These are phyloP conservation scores for Coregonus suidteri DNA, from an alignment of 2,797 vertebrate genomes.

Conservation along the genomic window DNA sequence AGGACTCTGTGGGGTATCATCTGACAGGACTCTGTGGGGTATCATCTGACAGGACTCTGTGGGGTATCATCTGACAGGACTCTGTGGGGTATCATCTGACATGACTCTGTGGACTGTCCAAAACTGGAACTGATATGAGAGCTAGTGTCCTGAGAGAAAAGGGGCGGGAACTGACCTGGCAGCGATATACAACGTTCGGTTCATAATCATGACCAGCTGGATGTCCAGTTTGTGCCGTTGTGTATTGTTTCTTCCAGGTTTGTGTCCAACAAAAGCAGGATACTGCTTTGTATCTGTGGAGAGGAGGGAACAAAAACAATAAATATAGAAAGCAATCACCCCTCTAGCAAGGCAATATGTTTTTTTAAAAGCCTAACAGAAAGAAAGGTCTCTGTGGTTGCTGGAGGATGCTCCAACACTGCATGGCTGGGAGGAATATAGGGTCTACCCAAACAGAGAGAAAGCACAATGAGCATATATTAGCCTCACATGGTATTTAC, in stretches of 20 bases:
- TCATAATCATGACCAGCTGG: conserved; percentile 95
- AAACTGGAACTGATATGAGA: background rate
- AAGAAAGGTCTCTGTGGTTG: too few species aligned
- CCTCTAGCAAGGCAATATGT: background rate
- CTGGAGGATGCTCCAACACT: too few species aligned
- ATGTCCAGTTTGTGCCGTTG: conserved; percentile 97
- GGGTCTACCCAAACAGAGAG: background rate
- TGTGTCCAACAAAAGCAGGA: conserved; percentile 97
- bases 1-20: too few species aligned
- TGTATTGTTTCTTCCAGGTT: conserved; percentile 94
- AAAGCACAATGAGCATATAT: conserved; percentile 50
- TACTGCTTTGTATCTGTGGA: conserved; percentile 95
- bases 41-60: too few species aligned
- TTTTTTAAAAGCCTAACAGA: too few species aligned
- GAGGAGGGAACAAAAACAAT: conserved; percentile 11
- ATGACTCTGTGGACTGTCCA: conserved; percentile 23
- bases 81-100: conserved; percentile 13
- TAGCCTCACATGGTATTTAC: conserved; percentile 53
- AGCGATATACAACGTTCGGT: conserved; percentile 92
- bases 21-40: too few species aligned
- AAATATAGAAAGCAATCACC: background rate
- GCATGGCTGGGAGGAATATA: background rate
- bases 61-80: too few species aligned
- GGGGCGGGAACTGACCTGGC: conserved; percentile 84
- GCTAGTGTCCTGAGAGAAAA: conserved; percentile 3